phyloP scores from a whole-genome alignment of 2,797 vertebrate species.

The Gobionotothen gibberifrons region DNA sequence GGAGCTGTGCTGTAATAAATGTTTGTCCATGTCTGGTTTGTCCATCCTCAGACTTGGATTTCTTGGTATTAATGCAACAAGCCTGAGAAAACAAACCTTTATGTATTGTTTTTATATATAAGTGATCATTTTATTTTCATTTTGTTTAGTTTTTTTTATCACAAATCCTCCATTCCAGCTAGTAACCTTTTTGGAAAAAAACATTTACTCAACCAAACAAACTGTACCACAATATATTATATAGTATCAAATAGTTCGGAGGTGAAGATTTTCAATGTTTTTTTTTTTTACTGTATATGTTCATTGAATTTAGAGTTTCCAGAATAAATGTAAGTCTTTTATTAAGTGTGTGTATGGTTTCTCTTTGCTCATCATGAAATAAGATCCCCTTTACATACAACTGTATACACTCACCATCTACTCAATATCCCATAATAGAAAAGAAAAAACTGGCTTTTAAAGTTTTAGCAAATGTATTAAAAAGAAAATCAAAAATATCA shows the following conservation, averaged over 20 bases:
- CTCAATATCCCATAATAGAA: not conserved
- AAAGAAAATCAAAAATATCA: not conserved
- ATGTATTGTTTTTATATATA: constrained; percentile 61
- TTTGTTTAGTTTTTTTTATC: constrained; percentile 46
- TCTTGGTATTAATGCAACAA: constrained; percentile 36
- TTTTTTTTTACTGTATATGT: constrained; percentile 18
- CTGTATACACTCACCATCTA: not conserved
- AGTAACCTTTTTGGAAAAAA: constrained; percentile 32
- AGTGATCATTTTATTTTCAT: constrained; percentile 70
- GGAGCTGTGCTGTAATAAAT: constrained; percentile 41
- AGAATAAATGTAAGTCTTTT: constrained; percentile 70
- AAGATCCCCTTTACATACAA: not conserved
- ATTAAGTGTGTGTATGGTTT: constrained; percentile 34
- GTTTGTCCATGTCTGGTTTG: constrained; percentile 32
- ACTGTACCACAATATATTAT: constrained; percentile 25
- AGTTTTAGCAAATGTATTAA: not conserved
- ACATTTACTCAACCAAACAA: constrained; percentile 21
- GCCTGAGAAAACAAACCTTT: constrained; percentile 22
- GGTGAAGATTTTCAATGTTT: constrained; percentile 39
- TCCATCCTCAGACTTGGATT: constrained; percentile 42
- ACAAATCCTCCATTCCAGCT: constrained; percentile 72
- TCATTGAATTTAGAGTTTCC: constrained; percentile 41
- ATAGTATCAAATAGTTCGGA: constrained; percentile 32
- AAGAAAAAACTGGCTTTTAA: not conserved
- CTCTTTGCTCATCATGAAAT: not conserved